Percentiles rank a stretch among this genome's conserved stretches.
Conservation (phyloP, 2,888 invertebrate genomes). For the Sepiola atlantica region DNA sequence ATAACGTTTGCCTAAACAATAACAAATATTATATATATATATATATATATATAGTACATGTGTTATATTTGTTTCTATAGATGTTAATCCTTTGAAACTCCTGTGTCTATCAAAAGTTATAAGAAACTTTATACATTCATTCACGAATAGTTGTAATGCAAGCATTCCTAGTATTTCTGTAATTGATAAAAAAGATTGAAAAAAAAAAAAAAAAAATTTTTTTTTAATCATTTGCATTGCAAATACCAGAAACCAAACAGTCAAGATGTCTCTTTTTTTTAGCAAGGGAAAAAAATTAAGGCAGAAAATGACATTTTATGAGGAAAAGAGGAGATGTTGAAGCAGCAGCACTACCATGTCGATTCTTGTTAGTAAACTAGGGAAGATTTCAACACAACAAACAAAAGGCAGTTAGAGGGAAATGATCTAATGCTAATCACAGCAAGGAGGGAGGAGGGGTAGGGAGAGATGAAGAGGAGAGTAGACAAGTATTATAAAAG, state of each 20-base stretch:
- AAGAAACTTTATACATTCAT: not conserved
- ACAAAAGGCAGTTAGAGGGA: not conserved
- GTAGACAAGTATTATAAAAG: not conserved
- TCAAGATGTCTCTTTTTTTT: not conserved
- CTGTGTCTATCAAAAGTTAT: no score
- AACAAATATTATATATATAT: no score
- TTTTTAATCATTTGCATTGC: not conserved
- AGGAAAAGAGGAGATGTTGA: not conserved
- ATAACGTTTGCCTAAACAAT: no score
- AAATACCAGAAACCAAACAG: not conserved
- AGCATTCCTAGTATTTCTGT: not conserved
- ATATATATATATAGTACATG: no score
- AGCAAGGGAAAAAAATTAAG: not conserved
- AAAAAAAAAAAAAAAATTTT: no score
- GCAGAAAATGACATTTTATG: not conserved
- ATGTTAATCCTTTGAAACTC: no score
- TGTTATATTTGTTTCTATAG: no score
- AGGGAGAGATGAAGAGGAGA: not conserved
- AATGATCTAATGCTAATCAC: not conserved
- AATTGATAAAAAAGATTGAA: not conserved
- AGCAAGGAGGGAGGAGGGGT: not conserved
- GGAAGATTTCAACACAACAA: not conserved
- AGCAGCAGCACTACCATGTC: constrained; percentile 32
- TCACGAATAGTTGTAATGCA: not conserved
- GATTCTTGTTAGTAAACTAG: not conserved